Percentiles rank a stretch among this genome's conserved stretches.
These are phyloP conservation scores for Neolamprologus sp. DNA, from an alignment of 2,113 vertebrate genomes.

Conservation along the genomic window DNA sequence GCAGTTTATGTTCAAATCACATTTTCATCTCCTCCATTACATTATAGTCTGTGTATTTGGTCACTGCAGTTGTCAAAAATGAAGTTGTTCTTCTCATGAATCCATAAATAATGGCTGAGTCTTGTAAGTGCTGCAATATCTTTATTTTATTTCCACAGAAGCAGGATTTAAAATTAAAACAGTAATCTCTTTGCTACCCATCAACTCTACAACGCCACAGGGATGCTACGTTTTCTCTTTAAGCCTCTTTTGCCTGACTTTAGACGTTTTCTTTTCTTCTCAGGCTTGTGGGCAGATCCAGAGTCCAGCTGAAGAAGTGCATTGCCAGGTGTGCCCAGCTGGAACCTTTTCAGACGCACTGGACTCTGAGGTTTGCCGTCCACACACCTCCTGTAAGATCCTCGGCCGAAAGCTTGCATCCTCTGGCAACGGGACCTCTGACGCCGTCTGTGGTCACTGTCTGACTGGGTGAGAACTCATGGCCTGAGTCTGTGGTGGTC, in stretches of 20 bases:
- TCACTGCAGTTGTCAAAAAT: not conserved
- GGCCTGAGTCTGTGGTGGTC: not conserved
- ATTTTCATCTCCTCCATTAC: not conserved
- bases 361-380: conserved; percentile 62
- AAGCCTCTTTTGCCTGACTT: not conserved
- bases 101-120: not conserved
- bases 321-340: conserved; percentile 72
- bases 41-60: not conserved
- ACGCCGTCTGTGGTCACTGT: conserved; percentile 80
- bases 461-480: conserved; percentile 71
- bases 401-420: conserved; percentile 58
- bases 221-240: not conserved
- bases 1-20: not conserved
- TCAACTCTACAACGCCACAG: not conserved
- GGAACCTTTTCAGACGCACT: conserved; percentile 78
- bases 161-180: not conserved
- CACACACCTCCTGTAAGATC: conserved; percentile 69
- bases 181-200: not conserved
- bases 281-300: conserved; percentile 66
- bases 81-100: not conserved
- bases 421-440: conserved; percentile 54
- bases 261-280: not conserved
- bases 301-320: conserved; percentile 34
- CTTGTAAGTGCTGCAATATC: not conserved
- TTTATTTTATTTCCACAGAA: not conserved